Evolutionary conservation across 2,888 invertebrate species (phyloP).

Genomic region (Heliconius aoede): DNA sequence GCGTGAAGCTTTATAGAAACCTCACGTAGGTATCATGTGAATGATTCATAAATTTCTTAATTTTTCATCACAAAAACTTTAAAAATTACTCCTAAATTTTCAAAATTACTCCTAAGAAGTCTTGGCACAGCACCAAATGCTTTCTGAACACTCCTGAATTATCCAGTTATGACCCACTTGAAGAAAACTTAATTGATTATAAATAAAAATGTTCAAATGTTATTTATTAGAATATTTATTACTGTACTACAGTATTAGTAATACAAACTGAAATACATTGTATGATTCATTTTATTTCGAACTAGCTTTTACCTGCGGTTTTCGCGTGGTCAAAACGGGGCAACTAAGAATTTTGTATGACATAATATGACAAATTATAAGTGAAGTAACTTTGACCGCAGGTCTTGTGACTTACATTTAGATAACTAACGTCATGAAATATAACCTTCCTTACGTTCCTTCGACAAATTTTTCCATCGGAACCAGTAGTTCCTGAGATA

Average conservation of each 20-base stretch:
- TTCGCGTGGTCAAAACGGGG: too few relatives aligned
- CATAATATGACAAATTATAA: too few relatives aligned
- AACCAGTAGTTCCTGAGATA: too few relatives aligned
- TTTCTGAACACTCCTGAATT: constrained; percentile 26
- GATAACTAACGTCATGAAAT: too few relatives aligned
- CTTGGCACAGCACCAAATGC: constrained; percentile 30
- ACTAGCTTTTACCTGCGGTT: neutral
- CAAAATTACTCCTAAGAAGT: constrained; percentile 4
- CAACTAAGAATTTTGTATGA: too few relatives aligned
- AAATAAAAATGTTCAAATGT: constrained; percentile 10
- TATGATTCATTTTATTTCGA: neutral
- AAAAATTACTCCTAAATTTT: neutral
- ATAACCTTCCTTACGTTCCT: too few relatives aligned
- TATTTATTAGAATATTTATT: constrained; percentile 1
- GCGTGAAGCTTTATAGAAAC: neutral
- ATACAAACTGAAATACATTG: neutral
- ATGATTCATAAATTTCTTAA: neutral
- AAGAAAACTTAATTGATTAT: constrained; percentile 18
- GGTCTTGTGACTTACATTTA: too few relatives aligned
- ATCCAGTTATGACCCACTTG: constrained; percentile 27
- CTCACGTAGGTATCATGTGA: neutral
- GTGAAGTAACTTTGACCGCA: too few relatives aligned
- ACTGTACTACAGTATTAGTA: constrained; percentile 6
- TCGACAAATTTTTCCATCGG: too few relatives aligned
- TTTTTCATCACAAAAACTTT: neutral